Percentiles rank a stretch among this genome's conserved stretches.
Evolutionary conservation across 2,888 invertebrate genomes (phyloP).

Genomic region (Adelognathus sp.): DNA sequence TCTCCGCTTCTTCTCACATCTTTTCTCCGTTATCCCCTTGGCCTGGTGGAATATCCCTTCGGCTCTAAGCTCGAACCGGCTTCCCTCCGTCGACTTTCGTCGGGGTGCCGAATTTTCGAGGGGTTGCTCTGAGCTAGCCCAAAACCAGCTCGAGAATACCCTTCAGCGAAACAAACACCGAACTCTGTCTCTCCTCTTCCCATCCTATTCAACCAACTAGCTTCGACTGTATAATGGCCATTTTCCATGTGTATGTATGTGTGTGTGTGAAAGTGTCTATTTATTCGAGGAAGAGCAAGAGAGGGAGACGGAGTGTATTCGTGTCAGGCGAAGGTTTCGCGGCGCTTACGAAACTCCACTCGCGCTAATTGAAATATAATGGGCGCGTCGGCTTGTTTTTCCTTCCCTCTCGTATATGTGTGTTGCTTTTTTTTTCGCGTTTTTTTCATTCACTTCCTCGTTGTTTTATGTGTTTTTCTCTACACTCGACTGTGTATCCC

Average conservation of each 20-base stretch:
- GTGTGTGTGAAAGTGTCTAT: slow-evolving; percentile 17
- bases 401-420: slow-evolving; percentile 3
- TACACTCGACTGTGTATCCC: background rate
- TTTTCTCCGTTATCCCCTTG: background rate
- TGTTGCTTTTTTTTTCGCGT: slow-evolving; percentile 5
- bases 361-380: slow-evolving; percentile 62
- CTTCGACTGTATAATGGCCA: background rate
- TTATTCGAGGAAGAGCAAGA: slow-evolving; percentile 36
- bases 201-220: background rate
- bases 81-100: slow-evolving; percentile 27
- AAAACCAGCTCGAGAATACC: slow-evolving; percentile 14
- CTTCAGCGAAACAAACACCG: slow-evolving; percentile 47
- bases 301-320: slow-evolving; percentile 23
- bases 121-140: slow-evolving; percentile 11
- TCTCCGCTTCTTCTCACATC: slow-evolving; percentile 1
- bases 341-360: slow-evolving; percentile 56
- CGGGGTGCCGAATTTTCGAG: slow-evolving; percentile 33
- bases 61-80: slow-evolving; percentile 32
- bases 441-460: background rate
- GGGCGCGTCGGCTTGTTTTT: slow-evolving; percentile 54
- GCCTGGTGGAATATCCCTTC: background rate
- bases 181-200: background rate
- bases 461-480: background rate
- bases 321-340: slow-evolving; percentile 44
- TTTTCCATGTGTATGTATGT: background rate